These are phyloP conservation scores for Cerastoderma edule DNA, from an alignment of 2,888 invertebrate genomes.

Conservation along the genomic window DNA sequence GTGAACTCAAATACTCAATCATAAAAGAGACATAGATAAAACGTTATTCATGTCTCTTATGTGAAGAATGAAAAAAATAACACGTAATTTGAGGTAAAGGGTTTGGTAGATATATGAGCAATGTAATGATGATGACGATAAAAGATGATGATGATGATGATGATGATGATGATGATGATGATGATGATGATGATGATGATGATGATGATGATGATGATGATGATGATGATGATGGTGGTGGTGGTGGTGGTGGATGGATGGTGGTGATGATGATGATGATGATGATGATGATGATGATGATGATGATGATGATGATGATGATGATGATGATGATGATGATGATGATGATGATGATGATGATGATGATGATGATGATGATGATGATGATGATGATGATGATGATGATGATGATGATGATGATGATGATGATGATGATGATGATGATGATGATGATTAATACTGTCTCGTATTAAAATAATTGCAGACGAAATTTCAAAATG, in stretches of 20 bases:
- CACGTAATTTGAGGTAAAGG: too few species aligned
- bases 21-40: too few species aligned
- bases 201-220: neutral
- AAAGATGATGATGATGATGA: slow-evolving; percentile 11
- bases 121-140: too few species aligned
- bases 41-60: too few species aligned
- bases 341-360: neutral
- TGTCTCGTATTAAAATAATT: too few species aligned
- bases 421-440: slow-evolving; percentile 2
- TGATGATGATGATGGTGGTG: neutral
- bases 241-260: too few species aligned
- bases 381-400: slow-evolving; percentile 11
- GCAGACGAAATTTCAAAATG: too few species aligned
- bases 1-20: too few species aligned
- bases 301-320: slow-evolving; percentile 1
- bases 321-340: neutral
- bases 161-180: slow-evolving; percentile 5
- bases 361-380: neutral
- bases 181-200: slow-evolving; percentile 2
- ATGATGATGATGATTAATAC: too few species aligned
- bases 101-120: too few species aligned
- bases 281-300: neutral
- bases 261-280: neutral
- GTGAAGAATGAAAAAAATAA: too few species aligned
- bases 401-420: slow-evolving; percentile 2